phyloP scores from a whole-genome alignment of 2,113 vertebrate genomes.

The Hemicordylus capensis region DNA sequence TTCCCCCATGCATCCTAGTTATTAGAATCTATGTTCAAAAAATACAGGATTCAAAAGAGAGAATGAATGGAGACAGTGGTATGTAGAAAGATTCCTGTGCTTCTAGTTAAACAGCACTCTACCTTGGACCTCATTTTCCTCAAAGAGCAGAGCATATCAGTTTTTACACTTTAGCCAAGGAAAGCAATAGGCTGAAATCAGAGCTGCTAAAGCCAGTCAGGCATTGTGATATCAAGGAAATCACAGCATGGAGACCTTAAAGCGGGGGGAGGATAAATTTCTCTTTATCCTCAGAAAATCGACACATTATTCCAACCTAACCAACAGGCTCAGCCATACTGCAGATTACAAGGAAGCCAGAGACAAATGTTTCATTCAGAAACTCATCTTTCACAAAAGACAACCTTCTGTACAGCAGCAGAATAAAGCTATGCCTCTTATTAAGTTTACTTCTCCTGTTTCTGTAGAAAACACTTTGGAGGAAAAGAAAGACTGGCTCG shows the following conservation, averaged over 20 bases:
- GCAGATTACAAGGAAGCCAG: constrained; percentile 74
- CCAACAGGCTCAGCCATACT: constrained; percentile 73
- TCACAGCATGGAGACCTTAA: constrained; percentile 66
- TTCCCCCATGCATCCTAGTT: constrained; percentile 48
- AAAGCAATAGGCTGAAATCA: constrained; percentile 70
- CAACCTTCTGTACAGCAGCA: constrained; percentile 85
- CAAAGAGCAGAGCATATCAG: constrained; percentile 63
- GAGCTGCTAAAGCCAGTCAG: constrained; percentile 70
- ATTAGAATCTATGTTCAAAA: constrained; percentile 77
- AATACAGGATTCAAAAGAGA: constrained; percentile 74
- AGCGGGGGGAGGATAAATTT: constrained; percentile 73
- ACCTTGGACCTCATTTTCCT: constrained; percentile 73
- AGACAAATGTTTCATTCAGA: constrained; percentile 90
- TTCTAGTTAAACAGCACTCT: constrained; percentile 70
- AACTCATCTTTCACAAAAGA: constrained; percentile 79
- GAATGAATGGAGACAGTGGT: constrained; percentile 68
- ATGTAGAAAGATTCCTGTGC: constrained; percentile 66
- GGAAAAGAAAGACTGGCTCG: constrained; percentile 44
- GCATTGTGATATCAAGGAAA: constrained; percentile 77
- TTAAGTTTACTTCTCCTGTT: constrained; percentile 76
- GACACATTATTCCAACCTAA: constrained; percentile 80
- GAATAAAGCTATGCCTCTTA: constrained; percentile 85
- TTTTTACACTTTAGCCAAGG: constrained; percentile 68
- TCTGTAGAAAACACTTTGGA: constrained; percentile 58
- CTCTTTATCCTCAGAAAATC: constrained; percentile 76